These are phyloP conservation scores for Limnephilus marmoratus DNA, from an alignment of 2,888 invertebrate species.

Conservation along the genomic window DNA sequence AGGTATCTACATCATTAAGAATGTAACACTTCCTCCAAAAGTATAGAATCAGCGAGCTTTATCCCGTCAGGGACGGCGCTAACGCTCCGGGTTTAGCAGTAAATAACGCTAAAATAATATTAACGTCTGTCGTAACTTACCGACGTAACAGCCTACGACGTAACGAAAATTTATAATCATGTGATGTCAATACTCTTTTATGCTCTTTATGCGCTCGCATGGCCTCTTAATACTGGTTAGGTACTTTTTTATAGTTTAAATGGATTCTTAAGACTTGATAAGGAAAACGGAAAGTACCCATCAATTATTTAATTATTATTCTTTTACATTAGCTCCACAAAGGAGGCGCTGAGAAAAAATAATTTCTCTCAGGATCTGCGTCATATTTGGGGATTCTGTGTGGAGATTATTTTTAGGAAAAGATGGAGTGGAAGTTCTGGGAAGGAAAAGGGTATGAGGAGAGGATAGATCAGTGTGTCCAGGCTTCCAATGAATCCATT, in stretches of 20 bases:
- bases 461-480: too few relatives aligned
- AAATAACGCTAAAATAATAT: slow-evolving; percentile 57
- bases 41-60: slow-evolving; percentile 33
- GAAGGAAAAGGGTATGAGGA: too few relatives aligned
- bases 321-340: neutral
- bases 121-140: slow-evolving; percentile 39
- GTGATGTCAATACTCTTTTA: slow-evolving; percentile 11
- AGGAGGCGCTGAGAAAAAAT: too few relatives aligned
- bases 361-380: too few relatives aligned
- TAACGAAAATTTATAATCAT: slow-evolving; percentile 30
- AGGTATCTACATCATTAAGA: neutral
- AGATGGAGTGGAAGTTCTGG: too few relatives aligned
- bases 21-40: neutral
- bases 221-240: neutral
- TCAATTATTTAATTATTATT: neutral
- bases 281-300: neutral
- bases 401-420: too few relatives aligned
- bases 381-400: too few relatives aligned
- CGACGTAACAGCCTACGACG: neutral
- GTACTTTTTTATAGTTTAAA: neutral
- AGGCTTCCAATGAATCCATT: too few relatives aligned
- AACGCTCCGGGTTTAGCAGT: slow-evolving; percentile 50
- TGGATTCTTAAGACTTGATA: neutral
- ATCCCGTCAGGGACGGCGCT: slow-evolving; percentile 50
- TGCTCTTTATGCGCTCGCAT: neutral